phyloP scores from a whole-genome alignment of 1,140 invertebrate genomes.

The Drosophila pseudoobscura region DNA sequence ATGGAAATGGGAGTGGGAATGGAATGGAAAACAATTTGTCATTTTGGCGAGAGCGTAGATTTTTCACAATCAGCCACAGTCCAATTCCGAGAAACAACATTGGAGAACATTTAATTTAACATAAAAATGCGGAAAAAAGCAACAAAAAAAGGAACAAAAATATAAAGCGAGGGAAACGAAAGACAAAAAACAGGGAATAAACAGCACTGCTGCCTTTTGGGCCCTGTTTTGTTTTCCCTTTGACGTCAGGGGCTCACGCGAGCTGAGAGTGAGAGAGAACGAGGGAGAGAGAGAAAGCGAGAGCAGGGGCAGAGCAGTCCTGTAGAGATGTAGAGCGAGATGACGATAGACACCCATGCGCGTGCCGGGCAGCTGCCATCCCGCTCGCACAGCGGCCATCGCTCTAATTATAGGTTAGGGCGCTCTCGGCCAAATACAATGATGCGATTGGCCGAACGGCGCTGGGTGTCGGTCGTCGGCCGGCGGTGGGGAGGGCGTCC shows the following conservation, averaged over 20 bases:
- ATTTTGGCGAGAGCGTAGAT: slow-evolving; percentile 32
- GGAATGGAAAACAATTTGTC: slow-evolving; percentile 51
- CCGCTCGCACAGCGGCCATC: slow-evolving; percentile 78
- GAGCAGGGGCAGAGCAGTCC: neutral
- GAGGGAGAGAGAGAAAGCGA: neutral
- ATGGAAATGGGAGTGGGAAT: slow-evolving; percentile 1
- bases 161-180: neutral
- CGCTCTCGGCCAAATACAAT: slow-evolving; percentile 32
- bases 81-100: slow-evolving; percentile 33
- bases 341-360: slow-evolving; percentile 19
- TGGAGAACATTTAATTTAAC: slow-evolving; percentile 41
- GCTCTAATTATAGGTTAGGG: slow-evolving; percentile 83
- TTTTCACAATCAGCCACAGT: slow-evolving; percentile 24
- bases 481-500: slow-evolving; percentile 51
- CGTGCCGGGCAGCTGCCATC: slow-evolving; percentile 34
- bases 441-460: slow-evolving; percentile 59
- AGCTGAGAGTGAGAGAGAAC: neutral
- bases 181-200: too few relatives aligned
- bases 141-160: neutral
- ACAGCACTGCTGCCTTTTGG: too few relatives aligned
- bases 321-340: slow-evolving; percentile 29
- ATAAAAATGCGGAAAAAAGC: slow-evolving; percentile 16
- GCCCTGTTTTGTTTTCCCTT: slow-evolving; percentile 1
- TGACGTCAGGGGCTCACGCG: slow-evolving; percentile 12
- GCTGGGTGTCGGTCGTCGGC: neutral